These are phyloP conservation scores for Linepithema humile DNA, from an alignment of 1,140 invertebrate genomes.

Conservation along the genomic window DNA sequence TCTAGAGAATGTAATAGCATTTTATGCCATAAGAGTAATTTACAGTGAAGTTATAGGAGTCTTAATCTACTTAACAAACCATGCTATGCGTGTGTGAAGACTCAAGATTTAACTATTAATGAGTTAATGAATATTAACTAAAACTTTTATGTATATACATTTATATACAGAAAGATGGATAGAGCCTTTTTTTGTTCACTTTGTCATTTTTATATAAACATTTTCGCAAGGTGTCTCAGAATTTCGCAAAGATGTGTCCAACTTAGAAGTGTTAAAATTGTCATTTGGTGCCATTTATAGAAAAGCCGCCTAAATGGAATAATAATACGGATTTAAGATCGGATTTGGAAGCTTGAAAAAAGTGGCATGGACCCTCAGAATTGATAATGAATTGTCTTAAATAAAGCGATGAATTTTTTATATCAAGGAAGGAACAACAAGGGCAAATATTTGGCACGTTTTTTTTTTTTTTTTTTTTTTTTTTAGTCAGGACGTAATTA, in stretches of 20 bases:
- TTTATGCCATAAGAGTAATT: slow-evolving; percentile 32
- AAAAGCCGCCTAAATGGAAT: slow-evolving; percentile 31
- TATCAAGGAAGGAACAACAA: neutral
- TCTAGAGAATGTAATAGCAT: slow-evolving; percentile 31
- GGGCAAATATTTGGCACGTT: slow-evolving; percentile 65
- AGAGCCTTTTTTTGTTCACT: neutral
- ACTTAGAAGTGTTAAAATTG: neutral
- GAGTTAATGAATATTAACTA: slow-evolving; percentile 25
- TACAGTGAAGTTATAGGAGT: slow-evolving; percentile 19
- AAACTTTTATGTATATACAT: slow-evolving; percentile 33
- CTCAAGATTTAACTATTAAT: slow-evolving; percentile 24
- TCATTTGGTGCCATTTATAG: slow-evolving; percentile 31
- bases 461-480: neutral
- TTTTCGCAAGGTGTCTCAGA: neutral
- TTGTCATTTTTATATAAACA: slow-evolving; percentile 19
- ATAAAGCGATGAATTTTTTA: neutral
- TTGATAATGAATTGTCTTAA: neutral
- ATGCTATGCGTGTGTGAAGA: too few relatives aligned
- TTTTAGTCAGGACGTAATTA: slow-evolving; percentile 20
- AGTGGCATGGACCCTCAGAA: slow-evolving; percentile 29
- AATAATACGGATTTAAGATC: slow-evolving; percentile 17
- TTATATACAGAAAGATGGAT: slow-evolving; percentile 39
- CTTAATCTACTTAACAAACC: slow-evolving; percentile 47
- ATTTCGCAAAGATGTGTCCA: neutral
- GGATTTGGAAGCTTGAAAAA: slow-evolving; percentile 1